Evolutionary conservation across 2,888 invertebrate species (phyloP).

Genomic region (Theretra japonica): DNA sequence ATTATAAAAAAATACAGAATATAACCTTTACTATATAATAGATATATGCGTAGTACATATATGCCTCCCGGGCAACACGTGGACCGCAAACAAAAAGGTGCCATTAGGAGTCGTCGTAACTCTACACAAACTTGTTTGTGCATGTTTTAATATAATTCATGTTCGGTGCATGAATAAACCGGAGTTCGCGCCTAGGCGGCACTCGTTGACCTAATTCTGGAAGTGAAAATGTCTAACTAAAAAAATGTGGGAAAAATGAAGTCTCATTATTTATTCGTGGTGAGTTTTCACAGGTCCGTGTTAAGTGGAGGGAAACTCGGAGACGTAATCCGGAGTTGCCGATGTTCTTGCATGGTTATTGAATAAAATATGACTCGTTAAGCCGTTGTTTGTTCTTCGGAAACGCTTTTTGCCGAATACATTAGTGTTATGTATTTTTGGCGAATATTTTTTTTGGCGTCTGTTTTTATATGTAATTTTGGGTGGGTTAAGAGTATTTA

Average conservation of each 20-base stretch:
- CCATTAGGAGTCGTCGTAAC: neutral
- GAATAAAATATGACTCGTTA: constrained; percentile 21
- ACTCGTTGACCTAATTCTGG: constrained; percentile 36
- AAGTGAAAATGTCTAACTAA: constrained; percentile 36
- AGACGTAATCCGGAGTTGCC: neutral
- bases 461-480: neutral
- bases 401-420: neutral
- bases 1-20: too few relatives aligned
- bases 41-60: neutral
- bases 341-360: neutral
- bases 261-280: constrained; percentile 52
- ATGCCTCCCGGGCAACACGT: neutral
- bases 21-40: too few relatives aligned
- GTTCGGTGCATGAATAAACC: neutral
- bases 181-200: constrained; percentile 3
- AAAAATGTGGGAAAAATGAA: constrained; percentile 32
- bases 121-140: neutral
- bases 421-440: neutral
- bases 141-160: neutral
- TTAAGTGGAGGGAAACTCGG: constrained; percentile 37
- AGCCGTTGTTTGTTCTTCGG: neutral
- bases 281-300: constrained; percentile 47
- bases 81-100: constrained; percentile 3
- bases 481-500: too few relatives aligned
- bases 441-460: neutral